Base-by-base conservation (phyloP, 1,140 invertebrate genomes). In the Mya arenaria region DNA sequence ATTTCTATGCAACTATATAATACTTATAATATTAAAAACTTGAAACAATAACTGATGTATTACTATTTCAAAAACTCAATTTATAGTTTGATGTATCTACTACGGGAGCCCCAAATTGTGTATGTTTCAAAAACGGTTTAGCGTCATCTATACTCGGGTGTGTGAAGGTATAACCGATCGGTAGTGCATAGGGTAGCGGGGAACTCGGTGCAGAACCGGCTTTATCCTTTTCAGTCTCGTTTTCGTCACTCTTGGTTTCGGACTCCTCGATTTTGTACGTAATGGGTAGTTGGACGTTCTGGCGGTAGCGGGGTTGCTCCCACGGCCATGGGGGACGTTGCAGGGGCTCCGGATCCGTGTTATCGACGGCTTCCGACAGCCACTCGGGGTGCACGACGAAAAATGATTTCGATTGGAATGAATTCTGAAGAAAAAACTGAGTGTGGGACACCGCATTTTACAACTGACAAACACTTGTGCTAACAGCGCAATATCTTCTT, bases 241-340 rank as follows among this genome's bases (percentile, higher is more conserved):
- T 13, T 28, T 72, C 30, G 19, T 48, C 48, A 23, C 62, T 65
- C 4, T 71, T 37, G 32, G 69, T 25, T 44, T 83, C 52, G 1
- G 52, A 23, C 56, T 68, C 58, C 17, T 13, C 23, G 5, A 30
- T 28, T 39, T 58, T 71, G 65, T 77, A 71, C 8, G 79, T 82
- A 41, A 82, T 82, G 13, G 79, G 79, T 19, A 62, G 13, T 41
- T 82, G 79, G 37, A 87, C 65, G 55, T 87, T 87, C 52, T 84
- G 72, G 44, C 85, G 72, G 69, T 86, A 86, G 4, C 86, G 77
- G n/a, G 86, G 86, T 44, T 88, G 86, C 82, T 88, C 86, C 85
- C 86, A 88, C 17, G 86, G 82, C 86, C 86, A 88, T 25, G 86
- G 86, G 4, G 85, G 83, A 5, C 86, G 65, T 60, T 82, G 44